phyloP scores from a whole-genome alignment of 2,888 invertebrate genomes.

The Nipponacmea schrenckii region DNA sequence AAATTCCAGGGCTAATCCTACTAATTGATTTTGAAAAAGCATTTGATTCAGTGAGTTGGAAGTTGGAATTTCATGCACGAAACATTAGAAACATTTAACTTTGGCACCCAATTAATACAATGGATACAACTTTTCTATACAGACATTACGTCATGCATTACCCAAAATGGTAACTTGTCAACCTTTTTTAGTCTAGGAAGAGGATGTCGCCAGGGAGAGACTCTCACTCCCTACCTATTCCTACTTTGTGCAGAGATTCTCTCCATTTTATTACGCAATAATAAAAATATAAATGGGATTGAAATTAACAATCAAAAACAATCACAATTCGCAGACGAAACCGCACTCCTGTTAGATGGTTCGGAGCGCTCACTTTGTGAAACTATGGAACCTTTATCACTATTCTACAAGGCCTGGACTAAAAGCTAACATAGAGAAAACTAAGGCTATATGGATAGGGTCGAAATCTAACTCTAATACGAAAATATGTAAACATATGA shows the following conservation, averaged over 20 bases:
- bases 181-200: slow-evolving; percentile 11
- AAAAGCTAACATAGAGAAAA: slow-evolving; percentile 18
- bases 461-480: slow-evolving; percentile 14
- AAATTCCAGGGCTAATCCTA: background rate
- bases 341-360: too few relatives aligned
- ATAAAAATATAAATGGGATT: too few relatives aligned
- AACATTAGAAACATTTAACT: slow-evolving; percentile 2
- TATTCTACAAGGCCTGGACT: slow-evolving; percentile 13
- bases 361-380: too few relatives aligned
- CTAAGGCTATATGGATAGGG: slow-evolving; percentile 10
- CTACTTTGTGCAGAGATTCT: slow-evolving; percentile 3
- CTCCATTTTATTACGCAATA: too few relatives aligned
- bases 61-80: slow-evolving; percentile 14
- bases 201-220: slow-evolving; percentile 15
- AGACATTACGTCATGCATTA: slow-evolving; percentile 2
- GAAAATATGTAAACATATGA: slow-evolving; percentile 10
- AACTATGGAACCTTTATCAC: background rate
- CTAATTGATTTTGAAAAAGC: slow-evolving; percentile 15
- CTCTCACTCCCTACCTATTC: slow-evolving; percentile 1
- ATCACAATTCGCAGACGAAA: too few relatives aligned
- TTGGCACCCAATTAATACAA: slow-evolving; percentile 8
- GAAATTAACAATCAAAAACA: too few relatives aligned
- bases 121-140: slow-evolving; percentile 17
- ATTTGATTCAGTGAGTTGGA: slow-evolving; percentile 16
- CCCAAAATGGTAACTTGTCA: slow-evolving; percentile 2